Percentiles rank a stretch among this genome's conserved stretches.
Evolutionary conservation across 35 echinoderm and acorn worm genomes (phyloP).

Genomic region (Apostichopus japonicus): DNA sequence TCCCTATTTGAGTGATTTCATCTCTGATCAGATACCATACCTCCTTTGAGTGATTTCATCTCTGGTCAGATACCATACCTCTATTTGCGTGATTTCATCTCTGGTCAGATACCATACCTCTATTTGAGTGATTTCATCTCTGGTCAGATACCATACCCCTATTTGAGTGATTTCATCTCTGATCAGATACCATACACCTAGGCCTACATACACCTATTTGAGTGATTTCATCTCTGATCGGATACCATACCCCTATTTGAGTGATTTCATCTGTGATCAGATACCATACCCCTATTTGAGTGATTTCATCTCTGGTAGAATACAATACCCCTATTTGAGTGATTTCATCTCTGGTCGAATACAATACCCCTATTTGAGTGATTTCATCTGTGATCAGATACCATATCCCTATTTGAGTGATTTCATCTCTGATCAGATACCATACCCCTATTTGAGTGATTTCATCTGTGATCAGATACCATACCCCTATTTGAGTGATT

Average conservation of each 20-base stretch:
- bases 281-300: constrained; percentile 47
- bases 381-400: not conserved
- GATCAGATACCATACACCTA: not conserved
- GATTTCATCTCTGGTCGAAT: constrained; percentile 73
- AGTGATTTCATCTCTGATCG: not conserved
- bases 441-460: constrained; percentile 22
- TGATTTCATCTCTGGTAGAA: not conserved
- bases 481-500: constrained; percentile 95
- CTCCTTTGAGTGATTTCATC: not conserved
- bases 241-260: not conserved
- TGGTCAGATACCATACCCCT: constrained; percentile 61
- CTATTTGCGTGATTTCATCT: constrained; percentile 41
- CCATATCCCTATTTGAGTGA: not conserved
- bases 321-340: constrained; percentile 91
- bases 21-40: constrained; percentile 52
- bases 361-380: not conserved
- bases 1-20: constrained; percentile 97
- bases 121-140: not conserved
- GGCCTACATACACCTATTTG: not conserved
- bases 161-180: constrained; percentile 97
- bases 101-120: constrained; percentile 66
- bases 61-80: not conserved
- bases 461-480: not conserved
- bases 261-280: constrained; percentile 61
- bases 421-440: constrained; percentile 70